phyloP scores from a whole-genome alignment of 2,797 vertebrate species.

The Mycteria americana region DNA sequence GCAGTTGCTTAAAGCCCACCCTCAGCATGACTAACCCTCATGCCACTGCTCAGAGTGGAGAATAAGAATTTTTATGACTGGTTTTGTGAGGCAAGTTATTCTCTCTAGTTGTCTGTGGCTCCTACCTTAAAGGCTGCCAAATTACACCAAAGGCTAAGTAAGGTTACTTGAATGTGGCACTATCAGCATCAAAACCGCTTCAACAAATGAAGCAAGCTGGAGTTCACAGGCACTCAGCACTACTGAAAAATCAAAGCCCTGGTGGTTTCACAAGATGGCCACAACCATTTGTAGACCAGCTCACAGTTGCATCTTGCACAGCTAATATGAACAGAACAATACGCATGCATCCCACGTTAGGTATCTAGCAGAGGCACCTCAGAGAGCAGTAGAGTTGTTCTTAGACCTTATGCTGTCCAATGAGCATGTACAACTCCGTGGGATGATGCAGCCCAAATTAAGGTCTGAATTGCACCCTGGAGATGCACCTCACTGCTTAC shows the following conservation, averaged over 20 bases:
- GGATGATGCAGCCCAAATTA: not conserved
- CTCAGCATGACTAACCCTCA: not conserved
- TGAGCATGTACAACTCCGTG: not conserved
- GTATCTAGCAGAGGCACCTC: not conserved
- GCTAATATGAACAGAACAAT: not conserved
- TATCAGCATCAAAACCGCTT: not conserved
- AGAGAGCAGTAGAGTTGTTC: not conserved
- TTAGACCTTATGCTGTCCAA: not conserved
- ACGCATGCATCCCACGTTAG: fast-evolving
- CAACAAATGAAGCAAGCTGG: not conserved
- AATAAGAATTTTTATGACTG: not conserved
- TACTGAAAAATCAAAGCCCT: not conserved
- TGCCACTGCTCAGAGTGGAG: not conserved
- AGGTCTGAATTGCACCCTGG: not conserved
- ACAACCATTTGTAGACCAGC: not conserved
- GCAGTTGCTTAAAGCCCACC: not conserved
- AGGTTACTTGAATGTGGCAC: not conserved
- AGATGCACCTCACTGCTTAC: not conserved
- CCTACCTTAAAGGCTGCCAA: not conserved
- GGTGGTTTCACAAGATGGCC: not conserved
- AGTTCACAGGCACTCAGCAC: not conserved
- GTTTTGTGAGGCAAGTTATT: not conserved
- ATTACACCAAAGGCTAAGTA: not conserved
- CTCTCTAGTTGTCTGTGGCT: not conserved
- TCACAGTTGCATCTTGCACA: not conserved